Evolutionary conservation across 1,140 invertebrate species (phyloP).

Genomic region (Caenorhabditis briggsae): DNA sequence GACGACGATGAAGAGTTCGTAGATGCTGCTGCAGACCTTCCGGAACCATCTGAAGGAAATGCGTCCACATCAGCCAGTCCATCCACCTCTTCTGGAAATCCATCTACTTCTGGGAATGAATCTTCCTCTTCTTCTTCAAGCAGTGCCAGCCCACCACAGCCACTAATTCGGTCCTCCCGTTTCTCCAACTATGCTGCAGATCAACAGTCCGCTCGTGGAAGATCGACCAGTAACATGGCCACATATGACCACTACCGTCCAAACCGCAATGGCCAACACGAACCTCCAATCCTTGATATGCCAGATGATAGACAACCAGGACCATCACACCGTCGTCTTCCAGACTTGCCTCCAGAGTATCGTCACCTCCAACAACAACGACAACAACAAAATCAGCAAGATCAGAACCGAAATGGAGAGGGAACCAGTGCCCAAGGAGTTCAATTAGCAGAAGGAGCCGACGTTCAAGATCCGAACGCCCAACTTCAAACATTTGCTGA

Average conservation of each 20-base stretch:
- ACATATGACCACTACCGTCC: background rate
- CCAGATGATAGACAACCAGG: background rate
- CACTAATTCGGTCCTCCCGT: background rate
- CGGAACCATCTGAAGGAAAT: no score
- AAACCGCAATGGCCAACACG: background rate
- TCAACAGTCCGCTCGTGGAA: background rate
- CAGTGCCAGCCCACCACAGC: background rate
- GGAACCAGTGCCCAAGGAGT: background rate
- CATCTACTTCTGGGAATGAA: no score
- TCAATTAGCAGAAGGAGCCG: background rate
- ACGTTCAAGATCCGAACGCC: background rate
- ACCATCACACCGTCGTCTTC: conserved; percentile 25
- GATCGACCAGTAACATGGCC: background rate
- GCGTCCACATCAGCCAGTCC: no score
- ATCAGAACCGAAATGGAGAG: background rate
- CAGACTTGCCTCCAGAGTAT: background rate
- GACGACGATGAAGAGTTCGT: background rate
- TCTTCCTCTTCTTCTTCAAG: no score
- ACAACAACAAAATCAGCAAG: no score
- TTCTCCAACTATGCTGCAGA: background rate
- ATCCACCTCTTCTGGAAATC: no score
- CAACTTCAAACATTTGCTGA: background rate
- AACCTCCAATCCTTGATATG: background rate
- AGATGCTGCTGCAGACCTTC: no score
- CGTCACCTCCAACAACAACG: background rate